Percentiles rank a stretch among this genome's conserved stretches.
Evolutionary conservation across 2,888 invertebrate species (phyloP).

Genomic region (Nomada hirtipes): DNA sequence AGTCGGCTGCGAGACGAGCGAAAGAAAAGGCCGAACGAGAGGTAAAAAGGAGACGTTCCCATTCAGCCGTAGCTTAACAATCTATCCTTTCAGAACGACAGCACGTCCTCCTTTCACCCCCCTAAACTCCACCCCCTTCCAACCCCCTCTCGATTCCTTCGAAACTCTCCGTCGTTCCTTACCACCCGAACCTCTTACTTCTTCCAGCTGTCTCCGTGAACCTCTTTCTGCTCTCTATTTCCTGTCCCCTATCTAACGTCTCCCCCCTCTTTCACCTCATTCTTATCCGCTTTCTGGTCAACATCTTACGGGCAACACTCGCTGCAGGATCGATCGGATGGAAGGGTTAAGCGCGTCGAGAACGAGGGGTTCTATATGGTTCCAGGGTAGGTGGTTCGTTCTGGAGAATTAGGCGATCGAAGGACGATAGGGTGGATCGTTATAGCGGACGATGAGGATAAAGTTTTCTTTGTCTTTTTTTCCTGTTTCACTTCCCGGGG

Average conservation of each 20-base stretch:
- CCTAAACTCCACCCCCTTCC: not conserved
- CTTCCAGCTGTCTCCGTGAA: slow-evolving; percentile 8
- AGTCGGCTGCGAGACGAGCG: slow-evolving; percentile 73
- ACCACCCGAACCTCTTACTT: slow-evolving; percentile 7
- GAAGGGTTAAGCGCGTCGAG: slow-evolving; percentile 65
- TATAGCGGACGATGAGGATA: not conserved
- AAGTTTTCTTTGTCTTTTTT: no score
- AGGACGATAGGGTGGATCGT: slow-evolving; percentile 35
- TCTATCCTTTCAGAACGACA: slow-evolving; percentile 78
- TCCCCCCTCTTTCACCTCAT: slow-evolving; percentile 46
- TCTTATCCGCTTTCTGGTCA: slow-evolving; percentile 30
- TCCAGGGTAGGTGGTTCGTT: not conserved
- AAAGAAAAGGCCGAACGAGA: slow-evolving; percentile 74
- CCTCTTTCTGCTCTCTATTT: slow-evolving; percentile 34
- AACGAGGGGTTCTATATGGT: slow-evolving; percentile 45
- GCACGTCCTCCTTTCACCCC: slow-evolving; percentile 62
- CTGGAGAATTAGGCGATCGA: slow-evolving; percentile 44
- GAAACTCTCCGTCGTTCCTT: slow-evolving; percentile 40
- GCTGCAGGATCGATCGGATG: slow-evolving; percentile 50
- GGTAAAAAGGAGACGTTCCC: slow-evolving; percentile 75
- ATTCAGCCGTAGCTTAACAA: slow-evolving; percentile 80
- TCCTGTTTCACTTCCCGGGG: no score
- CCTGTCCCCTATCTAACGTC: slow-evolving; percentile 24
- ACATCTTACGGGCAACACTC: not conserved
- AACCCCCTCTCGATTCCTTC: slow-evolving; percentile 46